Evolutionary conservation across 2,888 invertebrate genomes (phyloP), one percentile per base, ranked within the genome.

Genomic region (Ganaspis brasiliensis): DNA sequence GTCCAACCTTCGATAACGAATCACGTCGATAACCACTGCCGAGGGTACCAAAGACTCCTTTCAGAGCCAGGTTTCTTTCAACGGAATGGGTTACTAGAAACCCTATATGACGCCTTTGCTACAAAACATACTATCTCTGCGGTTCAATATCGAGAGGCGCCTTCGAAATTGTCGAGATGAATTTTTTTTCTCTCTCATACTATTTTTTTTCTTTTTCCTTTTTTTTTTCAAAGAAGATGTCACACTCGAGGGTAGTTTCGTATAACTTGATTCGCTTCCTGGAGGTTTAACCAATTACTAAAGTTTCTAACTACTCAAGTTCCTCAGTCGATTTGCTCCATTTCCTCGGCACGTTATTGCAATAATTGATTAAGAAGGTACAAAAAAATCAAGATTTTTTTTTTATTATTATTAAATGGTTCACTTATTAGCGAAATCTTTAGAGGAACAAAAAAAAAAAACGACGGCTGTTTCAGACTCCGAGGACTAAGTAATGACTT

Each of bases 21-120:
- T 78, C 76, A 75, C 74, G 78, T 79, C 81, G 78, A 78, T 81
- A 81, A 81, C 78, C 77, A 56, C 75, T 52, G 74, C 72, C n/a
- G 40, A 67, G n/a, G 67, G 45, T 45, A 40, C 40, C 67, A 67
- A 37, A 67, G 40, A 40, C 63, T 67, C 40, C 40, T 67, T 67
- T 67, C 63, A 24, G 40, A 37, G 9, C 21, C 40, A 45, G 63
- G 40, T 67, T 67, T 67, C 63, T 67, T 67, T 24, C n/a, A 67
- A 45, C 24, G 63, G 40, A 40, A 67, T 67, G 37, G 63, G 37
- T 63, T 37, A 21, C 63, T 57, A 14, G 12, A 57, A 31, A 26
- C 57, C 26, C n/a, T 63, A 37, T 40, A 63, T 40, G 63, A 37
- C n/a, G 55, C 71, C 12, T 55, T 31, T 16, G 5, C 49, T 12